Evolutionary conservation across 2,888 invertebrate genomes (phyloP).

Genomic region (Oeneis ivallda): DNA sequence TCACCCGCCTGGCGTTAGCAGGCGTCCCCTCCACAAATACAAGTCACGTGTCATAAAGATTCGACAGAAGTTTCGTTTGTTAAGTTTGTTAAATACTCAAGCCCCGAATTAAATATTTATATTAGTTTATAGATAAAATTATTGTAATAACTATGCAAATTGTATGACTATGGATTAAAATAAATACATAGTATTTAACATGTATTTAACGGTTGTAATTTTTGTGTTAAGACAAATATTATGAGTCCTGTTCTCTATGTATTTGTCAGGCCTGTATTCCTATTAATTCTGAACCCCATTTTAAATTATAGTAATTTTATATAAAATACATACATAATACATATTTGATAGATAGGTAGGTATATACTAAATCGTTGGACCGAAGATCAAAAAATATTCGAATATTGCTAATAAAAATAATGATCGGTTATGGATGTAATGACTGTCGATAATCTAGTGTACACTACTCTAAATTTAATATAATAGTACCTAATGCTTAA

Average conservation of each 20-base stretch:
- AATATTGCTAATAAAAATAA: slow-evolving; percentile 37
- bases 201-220: too few relatives aligned
- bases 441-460: slow-evolving; percentile 19
- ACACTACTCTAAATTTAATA: neutral
- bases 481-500: neutral
- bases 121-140: too few relatives aligned
- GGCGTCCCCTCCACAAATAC: too few relatives aligned
- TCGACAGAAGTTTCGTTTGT: too few relatives aligned
- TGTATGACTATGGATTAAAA: too few relatives aligned
- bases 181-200: too few relatives aligned
- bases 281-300: neutral
- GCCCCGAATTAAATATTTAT: too few relatives aligned
- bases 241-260: neutral
- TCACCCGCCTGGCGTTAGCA: too few relatives aligned
- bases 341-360: neutral
- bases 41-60: too few relatives aligned
- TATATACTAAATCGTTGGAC: neutral
- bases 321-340: too few relatives aligned
- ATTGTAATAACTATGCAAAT: neutral
- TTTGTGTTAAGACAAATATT: too few relatives aligned
- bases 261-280: neutral
- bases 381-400: slow-evolving; percentile 27
- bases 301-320: neutral
- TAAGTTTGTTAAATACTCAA: too few relatives aligned
- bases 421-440: slow-evolving; percentile 35